phyloP scores from a whole-genome alignment of 2,888 invertebrate species.

The Drosophila helvetica region DNA sequence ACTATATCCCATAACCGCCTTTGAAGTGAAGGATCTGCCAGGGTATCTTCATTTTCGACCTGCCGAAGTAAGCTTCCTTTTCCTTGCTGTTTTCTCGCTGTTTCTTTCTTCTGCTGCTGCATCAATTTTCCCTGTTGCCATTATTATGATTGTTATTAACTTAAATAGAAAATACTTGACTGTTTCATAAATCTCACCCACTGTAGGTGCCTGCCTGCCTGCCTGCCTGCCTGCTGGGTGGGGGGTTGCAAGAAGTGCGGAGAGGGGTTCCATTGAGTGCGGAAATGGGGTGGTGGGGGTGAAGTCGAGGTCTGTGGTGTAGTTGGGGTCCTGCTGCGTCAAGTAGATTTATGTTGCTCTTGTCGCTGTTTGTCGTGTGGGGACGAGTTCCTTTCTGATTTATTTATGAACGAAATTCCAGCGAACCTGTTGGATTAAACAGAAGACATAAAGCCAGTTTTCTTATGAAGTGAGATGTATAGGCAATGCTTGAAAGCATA shows the following conservation, averaged over 20 bases:
- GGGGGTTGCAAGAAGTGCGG: too few species aligned
- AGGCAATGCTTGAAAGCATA: not conserved
- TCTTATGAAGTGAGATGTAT: conserved; percentile 1
- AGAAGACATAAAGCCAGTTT: conserved; percentile 23
- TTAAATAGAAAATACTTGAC: conserved; percentile 81
- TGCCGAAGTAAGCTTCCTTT: not conserved
- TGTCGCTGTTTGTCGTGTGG: conserved; percentile 49
- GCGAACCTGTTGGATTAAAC: not conserved
- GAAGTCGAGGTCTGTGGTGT: conserved; percentile 15
- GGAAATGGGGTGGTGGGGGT: too few species aligned
- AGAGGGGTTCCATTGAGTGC: not conserved
- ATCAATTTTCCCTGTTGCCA: conserved; percentile 79
- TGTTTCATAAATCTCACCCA: conserved; percentile 76
- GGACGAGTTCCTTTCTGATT: conserved; percentile 68
- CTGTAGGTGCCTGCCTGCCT: conserved; percentile 46
- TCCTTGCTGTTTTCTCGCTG: not conserved
- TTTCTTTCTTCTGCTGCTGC: conserved; percentile 46
- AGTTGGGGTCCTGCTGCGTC: conserved; percentile 62
- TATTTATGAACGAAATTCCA: conserved; percentile 40
- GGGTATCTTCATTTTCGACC: not conserved
- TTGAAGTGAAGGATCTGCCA: too few species aligned
- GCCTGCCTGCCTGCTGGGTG: too few species aligned
- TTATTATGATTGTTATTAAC: conserved; percentile 82
- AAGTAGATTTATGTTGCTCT: conserved; percentile 68
- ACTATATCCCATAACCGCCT: too few species aligned